Conservation (phyloP, 2,797 vertebrate species). For the Gallinago stenura region DNA sequence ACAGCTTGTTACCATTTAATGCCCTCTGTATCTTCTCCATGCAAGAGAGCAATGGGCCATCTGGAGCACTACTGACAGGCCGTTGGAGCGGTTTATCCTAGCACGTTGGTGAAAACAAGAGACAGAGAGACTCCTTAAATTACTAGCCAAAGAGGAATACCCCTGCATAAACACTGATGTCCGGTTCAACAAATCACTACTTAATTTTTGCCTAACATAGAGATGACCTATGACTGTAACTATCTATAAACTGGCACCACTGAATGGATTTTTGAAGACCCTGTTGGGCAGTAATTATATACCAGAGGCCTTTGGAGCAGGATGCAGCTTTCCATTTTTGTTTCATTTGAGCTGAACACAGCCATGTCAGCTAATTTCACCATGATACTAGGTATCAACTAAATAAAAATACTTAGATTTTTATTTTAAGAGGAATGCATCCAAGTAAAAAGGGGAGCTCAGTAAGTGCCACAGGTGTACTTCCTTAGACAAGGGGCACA, state of each 20-base stretch:
- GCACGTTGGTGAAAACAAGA: neutral
- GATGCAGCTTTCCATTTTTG: neutral
- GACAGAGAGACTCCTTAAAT: neutral
- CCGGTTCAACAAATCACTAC: neutral
- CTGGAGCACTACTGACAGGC: slow-evolving; percentile 50
- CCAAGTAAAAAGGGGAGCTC: neutral
- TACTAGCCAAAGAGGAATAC: neutral
- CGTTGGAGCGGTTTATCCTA: slow-evolving; percentile 80
- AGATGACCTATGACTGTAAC: neutral
- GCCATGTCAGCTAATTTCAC: neutral
- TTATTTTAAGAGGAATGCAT: neutral
- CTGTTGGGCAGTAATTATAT: neutral
- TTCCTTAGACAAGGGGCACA: neutral
- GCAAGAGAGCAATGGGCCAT: slow-evolving; percentile 72
- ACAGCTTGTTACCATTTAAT: slow-evolving; percentile 79
- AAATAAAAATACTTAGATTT: neutral
- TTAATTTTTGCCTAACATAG: neutral
- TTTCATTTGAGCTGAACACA: neutral
- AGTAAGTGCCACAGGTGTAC: neutral
- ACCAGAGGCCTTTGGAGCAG: neutral
- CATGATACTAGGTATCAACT: neutral
- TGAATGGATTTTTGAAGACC: neutral
- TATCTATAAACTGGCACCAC: neutral
- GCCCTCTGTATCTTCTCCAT: slow-evolving; percentile 83
- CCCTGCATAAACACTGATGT: neutral